A percentile compares a stretch with the other conserved stretches of the same genome.
Evolutionary conservation across 1,140 invertebrate genomes (phyloP).

Genomic region (Polypedilum pembai): DNA sequence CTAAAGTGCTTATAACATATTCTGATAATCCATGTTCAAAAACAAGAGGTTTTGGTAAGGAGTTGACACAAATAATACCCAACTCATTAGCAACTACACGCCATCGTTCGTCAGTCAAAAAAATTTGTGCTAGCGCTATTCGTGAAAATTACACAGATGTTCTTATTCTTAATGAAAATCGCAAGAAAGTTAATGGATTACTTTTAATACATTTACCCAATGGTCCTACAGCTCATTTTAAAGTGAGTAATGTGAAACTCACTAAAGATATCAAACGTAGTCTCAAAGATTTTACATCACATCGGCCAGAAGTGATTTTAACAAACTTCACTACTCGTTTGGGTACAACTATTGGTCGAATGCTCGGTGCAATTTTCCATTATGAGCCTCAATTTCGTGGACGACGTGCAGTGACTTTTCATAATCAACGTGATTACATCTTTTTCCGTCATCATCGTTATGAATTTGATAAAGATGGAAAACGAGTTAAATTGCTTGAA

Average conservation of each 20-base stretch:
- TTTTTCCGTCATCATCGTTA: constrained; percentile 98
- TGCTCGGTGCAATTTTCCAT: constrained; percentile 95
- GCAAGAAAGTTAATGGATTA: constrained; percentile 83
- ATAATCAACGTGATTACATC: constrained; percentile 98
- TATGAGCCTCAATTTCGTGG: constrained; percentile 92
- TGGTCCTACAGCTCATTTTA: constrained; percentile 90
- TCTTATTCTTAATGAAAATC: constrained; percentile 89
- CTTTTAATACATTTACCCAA: constrained; percentile 88
- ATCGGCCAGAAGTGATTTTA: constrained; percentile 90
- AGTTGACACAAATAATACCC: constrained; percentile 83
- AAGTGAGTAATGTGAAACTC: constrained; percentile 70
- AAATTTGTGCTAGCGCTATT: constrained; percentile 76
- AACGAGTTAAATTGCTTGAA: constrained; percentile 80
- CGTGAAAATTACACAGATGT: constrained; percentile 79
- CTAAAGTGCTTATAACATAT: constrained; percentile 93
- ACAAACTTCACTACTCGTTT: constrained; percentile 95
- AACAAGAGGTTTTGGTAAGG: constrained; percentile 87
- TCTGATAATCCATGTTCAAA: constrained; percentile 83
- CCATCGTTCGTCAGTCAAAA: constrained; percentile 83
- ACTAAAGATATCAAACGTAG: constrained; percentile 69
- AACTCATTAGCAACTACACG: constrained; percentile 75
- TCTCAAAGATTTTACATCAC: constrained; percentile 70
- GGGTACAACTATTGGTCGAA: constrained; percentile 80
- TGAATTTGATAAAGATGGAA: constrained; percentile 77
- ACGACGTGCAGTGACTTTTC: constrained; percentile 89